Evolutionary conservation across 2,113 vertebrate species (phyloP), one percentile per base, ranked within the genome.

Genomic region (Natator depressus): DNA sequence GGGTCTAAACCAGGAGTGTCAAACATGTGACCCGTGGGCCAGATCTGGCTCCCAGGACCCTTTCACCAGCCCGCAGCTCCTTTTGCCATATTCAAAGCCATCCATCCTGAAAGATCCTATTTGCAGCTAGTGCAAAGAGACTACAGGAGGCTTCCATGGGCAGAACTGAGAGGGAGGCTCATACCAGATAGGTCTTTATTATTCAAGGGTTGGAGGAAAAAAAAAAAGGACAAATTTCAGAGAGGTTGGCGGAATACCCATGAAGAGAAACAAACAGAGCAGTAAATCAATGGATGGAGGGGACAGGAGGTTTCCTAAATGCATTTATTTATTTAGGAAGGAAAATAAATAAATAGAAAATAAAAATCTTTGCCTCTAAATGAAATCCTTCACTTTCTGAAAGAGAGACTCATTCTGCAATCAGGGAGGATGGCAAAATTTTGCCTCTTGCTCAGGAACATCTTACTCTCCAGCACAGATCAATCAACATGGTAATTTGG

Each of bases 1-100:
- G 85, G 82, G 96, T 97, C 96, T 96, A 96, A 96, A 97, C 96
- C 80, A 94, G 96, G 91, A 93, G 95, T 95, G 96, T 94, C 94
- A 94, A 97, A 95, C 65, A 94, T 96, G 47, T 93, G 93, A 96
- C 94, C 96, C 55, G 87, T 97, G 95, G 96, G 96, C 96, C 93
- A 96, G 80, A 86, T 94, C 42, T 95, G 95, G 75, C 94, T 97
- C 94, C 95, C 96, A 93, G 96, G 91, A 96, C 94, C 90, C 93
- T 92, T 96, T 94, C 95, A 95, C 91, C 95, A 97, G 96, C 94
- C 95, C 91, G 89, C 96, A 95, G 94, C 35, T 91, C 91, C 95
- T 97, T 97, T 94, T 94, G 95, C 95, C 96, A 95, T 92, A 85
- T 49, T 93, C 93, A 85, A 90, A 93, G 95, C 93, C 91, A 75